Evolutionary conservation across 2,797 vertebrate genomes (phyloP).

Genomic region (Malacoraja senta): DNA sequence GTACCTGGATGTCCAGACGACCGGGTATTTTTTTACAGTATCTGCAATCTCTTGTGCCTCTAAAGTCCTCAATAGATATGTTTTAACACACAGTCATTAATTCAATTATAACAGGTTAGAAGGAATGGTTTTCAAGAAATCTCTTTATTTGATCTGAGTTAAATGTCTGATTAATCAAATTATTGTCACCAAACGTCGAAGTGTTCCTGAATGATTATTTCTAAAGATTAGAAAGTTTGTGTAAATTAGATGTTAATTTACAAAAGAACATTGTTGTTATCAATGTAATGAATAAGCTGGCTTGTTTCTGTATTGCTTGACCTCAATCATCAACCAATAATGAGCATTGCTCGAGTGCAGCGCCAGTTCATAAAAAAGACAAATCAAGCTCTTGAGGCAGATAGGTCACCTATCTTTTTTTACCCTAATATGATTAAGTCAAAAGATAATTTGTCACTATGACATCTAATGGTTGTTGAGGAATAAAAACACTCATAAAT

Average conservation of each 20-base stretch:
- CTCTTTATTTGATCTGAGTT: background rate
- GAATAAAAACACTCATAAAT: constrained; percentile 12
- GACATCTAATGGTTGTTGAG: background rate
- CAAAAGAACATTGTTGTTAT: constrained; percentile 10
- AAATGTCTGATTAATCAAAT: background rate
- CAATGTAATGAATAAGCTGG: background rate
- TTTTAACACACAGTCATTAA: background rate
- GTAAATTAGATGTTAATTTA: background rate
- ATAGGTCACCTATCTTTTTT: constrained; percentile 2
- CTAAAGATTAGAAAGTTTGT: background rate
- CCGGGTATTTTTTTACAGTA: too few species aligned
- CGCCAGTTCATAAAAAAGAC: background rate
- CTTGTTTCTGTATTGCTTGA: constrained; percentile 28
- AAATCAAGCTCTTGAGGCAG: constrained; percentile 14
- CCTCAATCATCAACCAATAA: constrained; percentile 2
- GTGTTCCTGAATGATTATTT: constrained; percentile 11
- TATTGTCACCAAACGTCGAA: background rate
- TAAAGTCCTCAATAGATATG: background rate
- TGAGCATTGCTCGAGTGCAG: background rate
- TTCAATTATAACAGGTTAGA: background rate
- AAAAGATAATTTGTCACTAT: background rate
- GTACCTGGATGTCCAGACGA: too few species aligned
- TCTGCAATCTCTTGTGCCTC: too few species aligned
- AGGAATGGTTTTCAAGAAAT: background rate
- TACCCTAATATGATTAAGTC: constrained; percentile 1